Conservation (phyloP, 2,113 vertebrate genomes). For the Chrysochloris asiatica region DNA sequence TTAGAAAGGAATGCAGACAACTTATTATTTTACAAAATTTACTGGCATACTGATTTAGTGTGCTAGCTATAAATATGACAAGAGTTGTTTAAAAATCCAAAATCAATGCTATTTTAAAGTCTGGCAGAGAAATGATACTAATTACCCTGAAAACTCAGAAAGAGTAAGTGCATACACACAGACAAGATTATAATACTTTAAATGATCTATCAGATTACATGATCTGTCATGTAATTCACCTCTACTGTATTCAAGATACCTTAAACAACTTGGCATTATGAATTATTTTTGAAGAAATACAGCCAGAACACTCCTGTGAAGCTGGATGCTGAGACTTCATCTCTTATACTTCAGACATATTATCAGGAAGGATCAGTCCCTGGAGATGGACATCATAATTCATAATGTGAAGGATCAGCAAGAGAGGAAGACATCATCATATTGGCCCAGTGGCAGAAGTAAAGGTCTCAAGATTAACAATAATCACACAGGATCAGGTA, state of each 20-base stretch:
- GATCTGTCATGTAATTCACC: neutral
- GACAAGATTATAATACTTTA: neutral
- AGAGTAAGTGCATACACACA: neutral
- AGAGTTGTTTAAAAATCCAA: neutral
- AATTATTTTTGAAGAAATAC: too few species aligned
- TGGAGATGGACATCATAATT: too few species aligned
- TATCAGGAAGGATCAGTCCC: too few species aligned
- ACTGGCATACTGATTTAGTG: neutral
- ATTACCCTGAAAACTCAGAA: neutral
- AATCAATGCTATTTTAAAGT: neutral
- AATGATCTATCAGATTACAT: conserved; percentile 3
- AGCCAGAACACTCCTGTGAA: too few species aligned
- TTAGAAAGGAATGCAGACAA: too few species aligned
- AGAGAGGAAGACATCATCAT: too few species aligned
- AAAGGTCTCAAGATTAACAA: too few species aligned
- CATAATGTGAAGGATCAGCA: too few species aligned
- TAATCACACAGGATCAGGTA: too few species aligned
- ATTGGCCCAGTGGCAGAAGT: too few species aligned
- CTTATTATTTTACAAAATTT: conserved; percentile 1
- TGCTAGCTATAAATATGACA: neutral
- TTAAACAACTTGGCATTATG: neutral
- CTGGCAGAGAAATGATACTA: neutral
- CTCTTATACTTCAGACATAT: too few species aligned
- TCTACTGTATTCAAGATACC: neutral
- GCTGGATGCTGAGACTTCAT: too few species aligned